phyloP scores from a whole-genome alignment of 2,113 vertebrate genomes.

The Bambusicola thoracicus region DNA sequence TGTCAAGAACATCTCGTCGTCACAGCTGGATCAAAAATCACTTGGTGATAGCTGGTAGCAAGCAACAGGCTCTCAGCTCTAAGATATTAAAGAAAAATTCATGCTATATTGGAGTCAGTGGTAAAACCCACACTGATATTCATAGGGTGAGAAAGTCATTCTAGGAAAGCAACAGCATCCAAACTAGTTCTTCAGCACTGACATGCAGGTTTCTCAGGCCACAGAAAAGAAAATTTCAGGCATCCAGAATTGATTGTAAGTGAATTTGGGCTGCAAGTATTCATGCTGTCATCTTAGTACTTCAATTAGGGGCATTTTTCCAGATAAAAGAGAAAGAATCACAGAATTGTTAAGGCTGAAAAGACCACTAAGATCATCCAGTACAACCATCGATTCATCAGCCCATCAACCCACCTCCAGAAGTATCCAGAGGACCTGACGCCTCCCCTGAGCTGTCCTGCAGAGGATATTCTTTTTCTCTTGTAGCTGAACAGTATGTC shows the following conservation, averaged over 20 bases:
- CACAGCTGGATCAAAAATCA: conserved; percentile 8
- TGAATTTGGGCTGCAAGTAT: not conserved
- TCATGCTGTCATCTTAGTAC: not conserved
- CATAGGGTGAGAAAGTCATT: not conserved
- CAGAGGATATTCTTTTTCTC: not conserved
- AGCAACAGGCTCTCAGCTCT: not conserved
- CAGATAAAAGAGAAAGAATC: not conserved
- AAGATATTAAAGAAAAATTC: not conserved
- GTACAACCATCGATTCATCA: too few relatives aligned
- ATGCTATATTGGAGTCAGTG: not conserved
- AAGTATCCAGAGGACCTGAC: not conserved
- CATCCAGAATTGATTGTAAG: not conserved
- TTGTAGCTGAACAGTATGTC: not conserved
- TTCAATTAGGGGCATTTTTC: not conserved
- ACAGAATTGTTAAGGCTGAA: too few relatives aligned
- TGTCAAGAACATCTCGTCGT: not conserved
- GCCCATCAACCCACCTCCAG: not conserved
- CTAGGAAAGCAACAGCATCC: not conserved
- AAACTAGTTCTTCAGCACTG: conserved; percentile 1
- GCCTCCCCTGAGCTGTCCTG: not conserved
- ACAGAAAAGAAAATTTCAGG: not conserved
- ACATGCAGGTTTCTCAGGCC: not conserved
- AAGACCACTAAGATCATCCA: too few relatives aligned
- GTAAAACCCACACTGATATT: not conserved
- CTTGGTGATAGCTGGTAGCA: conserved; percentile 2